phyloP scores from a whole-genome alignment of 2,888 invertebrate genomes.

The Chymomyza amoena region DNA sequence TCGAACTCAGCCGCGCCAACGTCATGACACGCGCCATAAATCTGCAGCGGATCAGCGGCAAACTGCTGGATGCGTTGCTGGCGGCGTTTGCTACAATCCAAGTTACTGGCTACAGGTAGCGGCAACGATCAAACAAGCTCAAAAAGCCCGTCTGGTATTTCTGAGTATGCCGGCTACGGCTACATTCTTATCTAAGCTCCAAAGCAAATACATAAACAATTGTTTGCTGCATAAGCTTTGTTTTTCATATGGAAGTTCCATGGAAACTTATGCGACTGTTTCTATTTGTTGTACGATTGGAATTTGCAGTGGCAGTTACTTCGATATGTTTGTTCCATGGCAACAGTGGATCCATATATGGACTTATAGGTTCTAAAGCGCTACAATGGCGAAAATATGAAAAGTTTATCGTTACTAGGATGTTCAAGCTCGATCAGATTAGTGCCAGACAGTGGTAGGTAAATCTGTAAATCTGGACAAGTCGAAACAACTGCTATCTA shows the following conservation, averaged over 20 bases:
- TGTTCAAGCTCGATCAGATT: too few species aligned
- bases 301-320: not conserved
- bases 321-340: too few species aligned
- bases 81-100: not conserved
- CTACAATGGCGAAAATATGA: too few species aligned
- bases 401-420: too few species aligned
- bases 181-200: not conserved
- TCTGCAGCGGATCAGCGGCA: constrained; percentile 5
- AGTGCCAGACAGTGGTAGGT: too few species aligned
- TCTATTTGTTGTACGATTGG: not conserved
- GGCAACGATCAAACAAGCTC: not conserved
- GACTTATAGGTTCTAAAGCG: too few species aligned
- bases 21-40: constrained; percentile 41
- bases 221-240: not conserved
- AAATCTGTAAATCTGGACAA: too few species aligned
- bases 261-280: not conserved
- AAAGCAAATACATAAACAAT: not conserved
- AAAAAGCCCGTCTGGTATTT: not conserved
- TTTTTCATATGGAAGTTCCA: not conserved
- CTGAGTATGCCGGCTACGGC: too few species aligned
- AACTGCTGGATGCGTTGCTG: not conserved
- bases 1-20: not conserved
- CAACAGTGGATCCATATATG: too few species aligned
- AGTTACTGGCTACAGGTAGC: not conserved
- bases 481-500: too few species aligned